phyloP scores from a whole-genome alignment of 2,113 vertebrate genomes.

The Mustelus asterias region DNA sequence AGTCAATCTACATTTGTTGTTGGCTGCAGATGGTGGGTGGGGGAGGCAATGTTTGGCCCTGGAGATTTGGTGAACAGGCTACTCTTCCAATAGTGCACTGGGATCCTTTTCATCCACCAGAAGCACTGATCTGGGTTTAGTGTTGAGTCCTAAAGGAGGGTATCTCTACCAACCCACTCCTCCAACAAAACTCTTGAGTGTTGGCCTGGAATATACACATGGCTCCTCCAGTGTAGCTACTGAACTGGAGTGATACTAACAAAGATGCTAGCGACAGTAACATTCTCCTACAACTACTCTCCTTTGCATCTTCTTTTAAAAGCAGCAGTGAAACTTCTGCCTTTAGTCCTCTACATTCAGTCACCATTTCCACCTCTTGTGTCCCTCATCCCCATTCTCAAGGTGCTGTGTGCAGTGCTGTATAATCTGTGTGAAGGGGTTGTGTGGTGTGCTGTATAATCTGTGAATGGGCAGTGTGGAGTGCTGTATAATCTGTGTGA shows the following conservation, averaged over 20 bases:
- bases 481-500: too few relatives aligned
- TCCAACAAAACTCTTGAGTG: not conserved
- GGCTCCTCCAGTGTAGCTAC: not conserved
- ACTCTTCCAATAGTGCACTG: not conserved
- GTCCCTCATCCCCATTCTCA: not conserved
- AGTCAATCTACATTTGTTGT: not conserved
- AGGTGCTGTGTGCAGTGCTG: too few relatives aligned
- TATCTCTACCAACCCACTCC: not conserved
- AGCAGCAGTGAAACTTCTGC: not conserved
- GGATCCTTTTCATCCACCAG: not conserved
- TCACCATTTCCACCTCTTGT: not conserved
- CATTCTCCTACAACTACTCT: not conserved
- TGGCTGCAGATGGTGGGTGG: not conserved
- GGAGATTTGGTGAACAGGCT: not conserved
- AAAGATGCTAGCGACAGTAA: too few relatives aligned
- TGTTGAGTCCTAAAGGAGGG: not conserved
- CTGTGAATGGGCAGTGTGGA: too few relatives aligned
- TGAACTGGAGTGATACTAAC: not conserved
- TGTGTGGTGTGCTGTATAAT: too few relatives aligned
- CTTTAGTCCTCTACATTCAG: not conserved
- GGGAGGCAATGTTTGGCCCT: not conserved
- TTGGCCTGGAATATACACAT: not conserved
- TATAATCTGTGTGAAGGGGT: too few relatives aligned
- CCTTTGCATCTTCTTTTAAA: not conserved
- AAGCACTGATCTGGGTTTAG: not conserved